Percentiles rank a stretch among this genome's conserved stretches.
phyloP scores from a whole-genome alignment of 1,140 invertebrate species.

The Caligus rogercresseyi region DNA sequence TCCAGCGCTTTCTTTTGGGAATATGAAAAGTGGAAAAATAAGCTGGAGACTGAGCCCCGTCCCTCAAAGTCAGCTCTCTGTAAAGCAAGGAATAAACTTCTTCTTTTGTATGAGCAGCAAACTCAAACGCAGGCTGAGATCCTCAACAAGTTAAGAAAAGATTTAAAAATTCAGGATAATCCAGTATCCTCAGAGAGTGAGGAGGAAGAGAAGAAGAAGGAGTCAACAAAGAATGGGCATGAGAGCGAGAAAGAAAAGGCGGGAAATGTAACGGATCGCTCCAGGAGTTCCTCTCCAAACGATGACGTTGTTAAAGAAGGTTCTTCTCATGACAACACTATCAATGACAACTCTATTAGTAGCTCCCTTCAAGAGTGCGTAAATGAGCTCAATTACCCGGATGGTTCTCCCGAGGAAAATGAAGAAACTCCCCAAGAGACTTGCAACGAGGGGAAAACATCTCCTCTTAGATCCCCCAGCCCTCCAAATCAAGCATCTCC shows the following conservation, averaged over 20 bases:
- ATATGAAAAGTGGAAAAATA: neutral
- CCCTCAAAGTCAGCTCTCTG: neutral
- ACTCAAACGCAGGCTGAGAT: too few species aligned
- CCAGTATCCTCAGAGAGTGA: conserved; percentile 21
- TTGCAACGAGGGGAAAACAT: too few species aligned
- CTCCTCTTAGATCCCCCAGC: too few species aligned
- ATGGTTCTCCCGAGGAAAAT: neutral
- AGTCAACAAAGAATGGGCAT: conserved; percentile 15
- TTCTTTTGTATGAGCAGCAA: too few species aligned
- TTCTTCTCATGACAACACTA: neutral
- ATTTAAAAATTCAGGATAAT: too few species aligned
- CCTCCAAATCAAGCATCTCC: too few species aligned
- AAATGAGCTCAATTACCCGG: neutral
- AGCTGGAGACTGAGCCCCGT: neutral
- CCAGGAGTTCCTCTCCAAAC: neutral
- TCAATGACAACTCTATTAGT: neutral
- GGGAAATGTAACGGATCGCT: neutral
- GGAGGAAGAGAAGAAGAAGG: conserved; percentile 13
- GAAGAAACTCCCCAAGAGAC: neutral
- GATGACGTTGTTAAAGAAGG: neutral
- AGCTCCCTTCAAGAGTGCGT: neutral
- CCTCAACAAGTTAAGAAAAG: too few species aligned
- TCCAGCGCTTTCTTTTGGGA: neutral
- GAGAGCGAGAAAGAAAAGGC: conserved; percentile 20
- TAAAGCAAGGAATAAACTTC: neutral